Conservation (phyloP, 2,113 vertebrate genomes). For the Cyanocitta stelleri region DNA sequence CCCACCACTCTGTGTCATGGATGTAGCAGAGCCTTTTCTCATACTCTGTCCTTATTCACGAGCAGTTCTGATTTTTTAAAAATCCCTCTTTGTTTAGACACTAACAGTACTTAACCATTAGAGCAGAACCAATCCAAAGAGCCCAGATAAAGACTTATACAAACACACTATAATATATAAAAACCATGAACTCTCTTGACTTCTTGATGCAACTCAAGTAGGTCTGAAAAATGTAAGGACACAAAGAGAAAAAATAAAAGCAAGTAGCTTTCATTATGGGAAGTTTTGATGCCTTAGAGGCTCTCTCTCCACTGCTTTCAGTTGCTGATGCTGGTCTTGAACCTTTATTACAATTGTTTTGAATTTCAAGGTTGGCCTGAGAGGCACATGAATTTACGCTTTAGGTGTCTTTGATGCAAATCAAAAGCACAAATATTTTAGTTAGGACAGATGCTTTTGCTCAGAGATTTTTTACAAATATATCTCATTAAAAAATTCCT, state of each 20-base stretch:
- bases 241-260: not conserved
- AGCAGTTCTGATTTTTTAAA: not conserved
- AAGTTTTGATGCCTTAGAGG: not conserved
- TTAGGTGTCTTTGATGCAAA: not conserved
- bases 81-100: not conserved
- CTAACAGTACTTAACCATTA: not conserved
- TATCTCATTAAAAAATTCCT: not conserved
- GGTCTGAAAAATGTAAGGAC: not conserved
- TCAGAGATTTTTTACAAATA: not conserved
- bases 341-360: not conserved
- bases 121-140: not conserved
- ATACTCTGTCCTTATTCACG: not conserved
- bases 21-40: not conserved
- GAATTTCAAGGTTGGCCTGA: not conserved
- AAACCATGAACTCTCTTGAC: not conserved
- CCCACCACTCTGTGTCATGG: fast-evolving
- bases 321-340: not conserved
- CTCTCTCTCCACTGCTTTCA: not conserved
- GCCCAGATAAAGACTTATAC: not conserved
- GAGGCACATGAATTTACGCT: not conserved
- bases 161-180: not conserved
- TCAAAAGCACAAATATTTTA: not conserved
- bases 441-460: not conserved
- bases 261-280: not conserved
- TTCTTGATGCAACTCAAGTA: not conserved